Base-by-base conservation (phyloP, 1,140 invertebrate species). In the Augochlora pura region DNA sequence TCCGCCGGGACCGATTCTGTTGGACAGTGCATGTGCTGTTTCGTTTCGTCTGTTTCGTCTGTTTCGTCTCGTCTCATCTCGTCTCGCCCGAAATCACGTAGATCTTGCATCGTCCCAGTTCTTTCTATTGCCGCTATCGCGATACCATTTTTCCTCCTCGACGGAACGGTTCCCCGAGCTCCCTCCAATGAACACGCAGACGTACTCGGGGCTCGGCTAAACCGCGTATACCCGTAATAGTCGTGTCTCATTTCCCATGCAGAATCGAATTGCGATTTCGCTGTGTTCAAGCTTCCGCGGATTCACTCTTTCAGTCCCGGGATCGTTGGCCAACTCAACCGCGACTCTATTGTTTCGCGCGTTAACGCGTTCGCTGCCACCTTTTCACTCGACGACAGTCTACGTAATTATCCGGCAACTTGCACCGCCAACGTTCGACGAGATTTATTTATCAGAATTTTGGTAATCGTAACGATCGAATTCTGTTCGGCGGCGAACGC, bases 221-320 rank as follows among this genome's bases (percentile, higher is more conserved):
- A 49, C 68, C 54, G 32, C 23, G 73, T 65, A 52, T 54, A 62
- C 79, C 73, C 74, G 79, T 39, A 21, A 70, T 78, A 81, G 42
- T 54, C 49, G 49, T 18, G 23, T 57, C 6, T 18, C 16, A 8
- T 64, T 46, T 46, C 42, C 42, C 42, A 46, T 46, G 42, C 42
- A 46, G 14, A 27, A 25, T 46, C 42, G 52, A 69, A 49, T 23
- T 23, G 25, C 27, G 52, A 78, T 73, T 54, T 54, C 64, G 54
- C 42, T 79, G 54, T 69, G 75, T 83, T 83, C 81, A 74, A 54
- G 52, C 21, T 54, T 67, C 38, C 64, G 32, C 46, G n/a, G n/a
- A 71, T 57, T 67, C 18, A 49, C 57, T 57, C 63, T 65, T 42
- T 75, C 73, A 10, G 49, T 9, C 23, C 46, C 27, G 0, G 42